phyloP scores from a whole-genome alignment of 2,797 vertebrate species.

The Enteromius thamalakanensis region DNA sequence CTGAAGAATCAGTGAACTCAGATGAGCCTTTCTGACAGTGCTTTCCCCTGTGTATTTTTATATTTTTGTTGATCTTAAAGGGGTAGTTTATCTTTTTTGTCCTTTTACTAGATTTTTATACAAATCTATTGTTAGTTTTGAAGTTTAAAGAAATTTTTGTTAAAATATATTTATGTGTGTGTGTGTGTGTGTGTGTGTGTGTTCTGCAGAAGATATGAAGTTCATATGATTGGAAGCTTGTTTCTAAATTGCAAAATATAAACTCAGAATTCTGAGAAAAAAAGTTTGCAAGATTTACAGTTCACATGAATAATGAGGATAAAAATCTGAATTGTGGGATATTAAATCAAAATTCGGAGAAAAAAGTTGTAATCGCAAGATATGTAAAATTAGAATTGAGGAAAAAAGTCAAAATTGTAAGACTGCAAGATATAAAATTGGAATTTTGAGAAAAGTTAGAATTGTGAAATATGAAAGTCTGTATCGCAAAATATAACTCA shows the following conservation, averaged over 20 bases:
- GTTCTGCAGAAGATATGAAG: not conserved
- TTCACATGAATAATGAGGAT: not conserved
- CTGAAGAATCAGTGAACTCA: not conserved
- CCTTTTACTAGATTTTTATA: not conserved
- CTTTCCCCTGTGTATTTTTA: not conserved
- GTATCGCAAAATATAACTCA: not conserved
- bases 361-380: not conserved
- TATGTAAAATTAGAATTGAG: not conserved
- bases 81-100: not conserved
- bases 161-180: not conserved
- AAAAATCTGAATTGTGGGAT: not conserved
- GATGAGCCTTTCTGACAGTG: not conserved
- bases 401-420: not conserved
- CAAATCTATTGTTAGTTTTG: too few relatives aligned
- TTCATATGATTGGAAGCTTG: not conserved
- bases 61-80: not conserved
- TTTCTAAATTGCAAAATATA: not conserved
- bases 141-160: not conserved
- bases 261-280: not conserved
- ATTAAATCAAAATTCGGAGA: not conserved
- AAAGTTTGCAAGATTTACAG: not conserved
- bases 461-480: too few relatives aligned
- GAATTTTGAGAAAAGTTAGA: not conserved
- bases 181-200: not conserved
- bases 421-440: not conserved